phyloP scores from a whole-genome alignment of 92 coral and sea anemone species.

The Pocillopora meandrina region DNA sequence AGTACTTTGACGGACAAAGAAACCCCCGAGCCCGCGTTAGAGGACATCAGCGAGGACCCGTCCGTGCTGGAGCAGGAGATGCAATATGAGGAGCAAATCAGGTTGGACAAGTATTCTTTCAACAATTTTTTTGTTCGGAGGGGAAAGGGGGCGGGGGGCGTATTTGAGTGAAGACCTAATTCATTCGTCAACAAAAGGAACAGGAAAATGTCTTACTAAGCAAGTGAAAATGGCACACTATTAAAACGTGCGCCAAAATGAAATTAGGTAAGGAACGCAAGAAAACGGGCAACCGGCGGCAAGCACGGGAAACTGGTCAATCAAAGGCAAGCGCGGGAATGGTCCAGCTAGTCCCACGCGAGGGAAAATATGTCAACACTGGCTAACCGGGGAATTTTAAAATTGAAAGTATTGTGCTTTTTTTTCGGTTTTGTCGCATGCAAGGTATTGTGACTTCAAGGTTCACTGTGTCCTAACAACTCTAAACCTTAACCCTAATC shows the following conservation, averaged over 20 bases:
- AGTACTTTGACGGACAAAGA: constrained; percentile 82
- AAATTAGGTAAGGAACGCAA: background rate
- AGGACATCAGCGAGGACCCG: constrained; percentile 81
- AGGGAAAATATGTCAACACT: background rate
- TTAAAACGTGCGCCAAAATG: background rate
- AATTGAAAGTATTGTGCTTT: no score
- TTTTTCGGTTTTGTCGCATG: no score
- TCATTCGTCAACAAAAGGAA: no score
- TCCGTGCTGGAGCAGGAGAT: constrained; percentile 77
- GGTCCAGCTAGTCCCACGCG: background rate
- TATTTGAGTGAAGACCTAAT: no score
- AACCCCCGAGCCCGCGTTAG: constrained; percentile 82
- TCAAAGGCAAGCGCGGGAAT: background rate
- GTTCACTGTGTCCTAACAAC: no score
- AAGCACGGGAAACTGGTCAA: background rate
- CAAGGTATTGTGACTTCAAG: no score
- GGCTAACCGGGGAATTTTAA: background rate
- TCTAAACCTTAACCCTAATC: background rate
- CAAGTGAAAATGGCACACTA: no score
- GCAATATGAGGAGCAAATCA: constrained; percentile 81
- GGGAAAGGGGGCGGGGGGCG: no score
- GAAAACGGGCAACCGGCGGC: background rate
- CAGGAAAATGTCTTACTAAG: no score
- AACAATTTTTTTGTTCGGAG: no score
- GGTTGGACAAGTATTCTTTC: constrained; percentile 45